Evolutionary conservation across 2,797 vertebrate genomes (phyloP).

Genomic region (Mormyrus hasselquistii): DNA sequence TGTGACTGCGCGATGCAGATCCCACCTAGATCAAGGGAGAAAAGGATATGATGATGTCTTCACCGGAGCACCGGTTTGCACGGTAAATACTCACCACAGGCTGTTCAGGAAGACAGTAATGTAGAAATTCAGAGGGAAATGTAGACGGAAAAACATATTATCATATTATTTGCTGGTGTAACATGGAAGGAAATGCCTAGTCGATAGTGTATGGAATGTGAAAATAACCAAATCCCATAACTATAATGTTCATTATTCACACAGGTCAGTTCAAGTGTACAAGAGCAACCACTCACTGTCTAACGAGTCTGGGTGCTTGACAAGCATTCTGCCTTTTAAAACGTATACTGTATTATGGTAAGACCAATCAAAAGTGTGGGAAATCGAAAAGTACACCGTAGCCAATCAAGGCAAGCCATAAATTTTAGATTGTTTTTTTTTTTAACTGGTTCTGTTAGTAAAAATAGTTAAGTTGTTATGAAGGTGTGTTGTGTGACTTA

Average conservation of each 20-base stretch:
- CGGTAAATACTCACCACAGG: neutral
- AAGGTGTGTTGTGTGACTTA: neutral
- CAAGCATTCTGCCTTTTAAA: neutral
- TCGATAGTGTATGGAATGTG: neutral
- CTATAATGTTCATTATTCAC: neutral
- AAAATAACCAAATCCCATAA: neutral
- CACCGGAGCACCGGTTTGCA: neutral
- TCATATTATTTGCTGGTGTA: neutral
- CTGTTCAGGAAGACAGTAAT: neutral
- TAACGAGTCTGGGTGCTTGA: neutral
- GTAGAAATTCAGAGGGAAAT: neutral
- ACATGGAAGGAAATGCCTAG: neutral
- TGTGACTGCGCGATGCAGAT: conserved; percentile 91
- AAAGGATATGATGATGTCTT: conserved; percentile 16
- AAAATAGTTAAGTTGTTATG: neutral
- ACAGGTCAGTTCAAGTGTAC: neutral
- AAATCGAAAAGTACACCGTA: neutral
- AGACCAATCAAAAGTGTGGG: neutral
- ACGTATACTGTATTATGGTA: neutral
- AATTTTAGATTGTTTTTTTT: neutral
- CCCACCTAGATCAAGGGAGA: conserved; percentile 62
- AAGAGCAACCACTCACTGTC: neutral
- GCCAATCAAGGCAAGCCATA: neutral
- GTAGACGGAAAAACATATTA: neutral
- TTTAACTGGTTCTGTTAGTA: neutral